phyloP scores from a whole-genome alignment of 2,888 invertebrate genomes.

The Drosophila quinaria region DNA sequence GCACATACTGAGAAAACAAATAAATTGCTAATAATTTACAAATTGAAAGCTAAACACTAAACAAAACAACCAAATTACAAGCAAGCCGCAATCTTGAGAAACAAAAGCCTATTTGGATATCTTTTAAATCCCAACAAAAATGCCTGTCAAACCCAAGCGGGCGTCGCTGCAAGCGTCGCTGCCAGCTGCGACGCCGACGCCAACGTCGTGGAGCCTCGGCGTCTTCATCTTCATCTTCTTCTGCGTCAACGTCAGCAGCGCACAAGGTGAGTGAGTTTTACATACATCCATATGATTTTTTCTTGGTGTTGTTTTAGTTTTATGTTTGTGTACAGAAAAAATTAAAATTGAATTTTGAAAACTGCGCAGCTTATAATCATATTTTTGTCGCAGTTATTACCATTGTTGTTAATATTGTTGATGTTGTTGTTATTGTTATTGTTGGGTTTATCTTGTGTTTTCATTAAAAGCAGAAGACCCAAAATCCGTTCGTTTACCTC shows the following conservation, averaged over 20 bases:
- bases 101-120: conserved; percentile 48
- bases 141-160: conserved; percentile 55
- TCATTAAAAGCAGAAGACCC: conserved; percentile 37
- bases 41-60: conserved; percentile 51
- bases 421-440: conserved; percentile 14
- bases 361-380: conserved; percentile 33
- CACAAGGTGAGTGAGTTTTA: conserved; percentile 81
- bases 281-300: conserved; percentile 48
- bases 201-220: conserved; percentile 42
- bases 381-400: conserved; percentile 46
- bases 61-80: conserved; percentile 59
- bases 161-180: conserved; percentile 39
- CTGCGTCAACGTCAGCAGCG: conserved; percentile 59
- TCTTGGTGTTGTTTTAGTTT: conserved; percentile 16
- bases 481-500: conserved; percentile 20
- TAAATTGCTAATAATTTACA: conserved; percentile 76
- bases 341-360: conserved; percentile 45
- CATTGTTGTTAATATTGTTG: conserved; percentile 3
- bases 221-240: conserved; percentile 58
- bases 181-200: conserved; percentile 27
- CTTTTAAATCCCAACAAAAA: conserved; percentile 31
- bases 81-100: conserved; percentile 38
- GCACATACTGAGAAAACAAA: conserved; percentile 68
- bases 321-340: conserved; percentile 16
- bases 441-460: conserved; percentile 34